A percentile compares a stretch with the other conserved stretches of the same genome.
These are phyloP conservation scores for Drosophila mimica DNA, from an alignment of 2,888 invertebrate species.

Conservation along the genomic window DNA sequence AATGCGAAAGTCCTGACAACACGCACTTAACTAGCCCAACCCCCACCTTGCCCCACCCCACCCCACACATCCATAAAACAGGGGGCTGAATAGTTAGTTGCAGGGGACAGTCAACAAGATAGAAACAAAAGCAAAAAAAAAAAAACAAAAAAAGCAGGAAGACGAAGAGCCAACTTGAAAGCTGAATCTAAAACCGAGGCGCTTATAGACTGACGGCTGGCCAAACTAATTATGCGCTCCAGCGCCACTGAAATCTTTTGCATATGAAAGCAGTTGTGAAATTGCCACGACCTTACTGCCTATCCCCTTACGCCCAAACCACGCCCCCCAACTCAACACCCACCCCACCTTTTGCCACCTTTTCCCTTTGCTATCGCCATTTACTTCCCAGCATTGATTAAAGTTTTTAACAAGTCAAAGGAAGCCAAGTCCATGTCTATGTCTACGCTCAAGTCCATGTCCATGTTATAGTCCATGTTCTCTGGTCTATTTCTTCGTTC, in stretches of 20 bases:
- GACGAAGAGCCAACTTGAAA: not conserved
- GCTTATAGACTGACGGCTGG: conserved; percentile 29
- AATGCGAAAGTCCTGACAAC: conserved; percentile 17
- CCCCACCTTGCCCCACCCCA: too few species aligned
- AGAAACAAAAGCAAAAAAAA: not conserved
- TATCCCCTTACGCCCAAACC: not conserved
- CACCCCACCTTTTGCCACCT: not conserved
- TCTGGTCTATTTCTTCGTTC: too few species aligned
- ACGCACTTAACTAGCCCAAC: conserved; percentile 14
- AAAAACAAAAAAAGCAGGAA: not conserved
- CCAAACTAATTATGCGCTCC: conserved; percentile 73
- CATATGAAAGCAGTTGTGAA: conserved; percentile 75
- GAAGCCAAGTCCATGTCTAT: conserved; percentile 19
- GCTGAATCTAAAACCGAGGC: conserved; percentile 33
- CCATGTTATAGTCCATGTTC: not conserved
- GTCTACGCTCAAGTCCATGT: conserved; percentile 1
- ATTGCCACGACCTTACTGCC: conserved; percentile 48
- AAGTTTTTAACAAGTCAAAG: conserved; percentile 70
- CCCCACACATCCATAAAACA: conserved; percentile 13
- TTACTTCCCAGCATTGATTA: conserved; percentile 65
- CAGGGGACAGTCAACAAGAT: conserved; percentile 7
- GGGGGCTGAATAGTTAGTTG: conserved; percentile 23
- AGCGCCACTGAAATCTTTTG: conserved; percentile 70
- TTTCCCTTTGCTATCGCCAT: not conserved
- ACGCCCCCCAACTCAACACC: too few species aligned